Evolutionary conservation across 2,797 vertebrate species (phyloP).

Genomic region (Trichosurus vulpecula): DNA sequence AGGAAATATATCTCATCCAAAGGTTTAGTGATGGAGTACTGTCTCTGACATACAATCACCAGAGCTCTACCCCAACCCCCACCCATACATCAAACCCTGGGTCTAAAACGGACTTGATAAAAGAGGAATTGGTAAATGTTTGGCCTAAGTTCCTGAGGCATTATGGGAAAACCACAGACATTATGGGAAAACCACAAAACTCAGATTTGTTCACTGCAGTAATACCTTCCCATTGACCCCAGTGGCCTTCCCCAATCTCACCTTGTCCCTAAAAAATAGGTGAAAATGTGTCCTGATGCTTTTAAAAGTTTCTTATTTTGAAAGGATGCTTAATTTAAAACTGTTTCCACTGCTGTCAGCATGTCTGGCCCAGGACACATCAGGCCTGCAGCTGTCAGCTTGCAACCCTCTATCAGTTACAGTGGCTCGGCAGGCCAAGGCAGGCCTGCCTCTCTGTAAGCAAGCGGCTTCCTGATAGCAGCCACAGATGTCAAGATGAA

Average conservation of each 20-base stretch:
- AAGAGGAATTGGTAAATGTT: slow-evolving; percentile 29
- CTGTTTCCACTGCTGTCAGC: background rate
- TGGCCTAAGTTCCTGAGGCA: slow-evolving; percentile 24
- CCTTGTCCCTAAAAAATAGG: slow-evolving; percentile 14
- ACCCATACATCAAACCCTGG: slow-evolving; percentile 24
- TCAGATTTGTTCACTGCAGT: slow-evolving; percentile 21
- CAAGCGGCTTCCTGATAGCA: background rate
- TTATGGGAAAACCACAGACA: background rate
- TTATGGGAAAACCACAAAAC: background rate
- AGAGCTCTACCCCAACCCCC: background rate
- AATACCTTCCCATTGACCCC: background rate
- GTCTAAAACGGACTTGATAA: slow-evolving; percentile 3
- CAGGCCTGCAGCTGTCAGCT: background rate
- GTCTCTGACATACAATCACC: background rate
- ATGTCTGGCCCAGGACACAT: background rate
- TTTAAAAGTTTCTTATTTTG: background rate
- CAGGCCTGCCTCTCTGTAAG: background rate
- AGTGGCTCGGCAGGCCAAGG: background rate
- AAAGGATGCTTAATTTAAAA: background rate
- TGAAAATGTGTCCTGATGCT: slow-evolving; percentile 33
- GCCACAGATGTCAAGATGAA: background rate
- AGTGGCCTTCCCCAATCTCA: background rate
- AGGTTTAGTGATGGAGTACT: background rate
- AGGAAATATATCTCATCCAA: slow-evolving; percentile 36
- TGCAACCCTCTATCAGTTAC: slow-evolving; percentile 17